These are phyloP conservation scores for Sander vitreus DNA, from an alignment of 2,113 vertebrate species.

Conservation along the genomic window DNA sequence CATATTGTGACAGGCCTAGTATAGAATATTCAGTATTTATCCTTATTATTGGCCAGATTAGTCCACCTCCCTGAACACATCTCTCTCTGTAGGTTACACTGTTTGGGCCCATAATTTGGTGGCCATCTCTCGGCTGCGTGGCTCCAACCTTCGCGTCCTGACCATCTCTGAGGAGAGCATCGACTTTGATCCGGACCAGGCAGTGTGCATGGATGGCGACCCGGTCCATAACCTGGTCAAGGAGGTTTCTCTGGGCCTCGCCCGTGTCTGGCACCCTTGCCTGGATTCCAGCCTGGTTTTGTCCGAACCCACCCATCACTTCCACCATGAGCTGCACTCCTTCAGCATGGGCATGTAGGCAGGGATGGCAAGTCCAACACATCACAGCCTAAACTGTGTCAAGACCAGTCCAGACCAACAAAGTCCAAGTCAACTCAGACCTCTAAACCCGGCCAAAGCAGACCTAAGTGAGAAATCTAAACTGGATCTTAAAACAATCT, in stretches of 20 bases:
- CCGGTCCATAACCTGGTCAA: slow-evolving; percentile 96
- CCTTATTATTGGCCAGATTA: not conserved
- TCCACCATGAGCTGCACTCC: slow-evolving; percentile 95
- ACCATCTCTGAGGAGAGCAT: slow-evolving; percentile 98
- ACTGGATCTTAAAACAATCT: slow-evolving; percentile 32
- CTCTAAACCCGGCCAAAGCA: slow-evolving; percentile 28
- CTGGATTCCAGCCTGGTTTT: slow-evolving; percentile 94
- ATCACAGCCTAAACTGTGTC: slow-evolving; percentile 46
- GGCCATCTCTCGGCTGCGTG: slow-evolving; percentile 96
- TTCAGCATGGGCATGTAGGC: slow-evolving; percentile 96
- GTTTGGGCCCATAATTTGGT: slow-evolving; percentile 99
- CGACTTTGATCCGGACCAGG: slow-evolving; percentile 96
- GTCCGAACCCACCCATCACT: slow-evolving; percentile 96
- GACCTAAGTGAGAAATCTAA: slow-evolving; percentile 18
- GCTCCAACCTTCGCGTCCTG: slow-evolving; percentile 93
- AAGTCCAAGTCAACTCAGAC: slow-evolving; percentile 4
- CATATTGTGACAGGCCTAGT: not conserved
- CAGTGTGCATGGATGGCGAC: slow-evolving; percentile 92
- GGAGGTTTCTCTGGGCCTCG: slow-evolving; percentile 95
- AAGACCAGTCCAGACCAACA: slow-evolving; percentile 66
- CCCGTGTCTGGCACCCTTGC: slow-evolving; percentile 94
- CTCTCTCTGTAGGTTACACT: slow-evolving; percentile 88
- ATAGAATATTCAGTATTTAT: not conserved
- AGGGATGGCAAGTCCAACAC: slow-evolving; percentile 12
- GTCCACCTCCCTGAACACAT: not conserved